phyloP scores from a whole-genome alignment of 1,140 invertebrate species.

The Drosophila melanogaster region DNA sequence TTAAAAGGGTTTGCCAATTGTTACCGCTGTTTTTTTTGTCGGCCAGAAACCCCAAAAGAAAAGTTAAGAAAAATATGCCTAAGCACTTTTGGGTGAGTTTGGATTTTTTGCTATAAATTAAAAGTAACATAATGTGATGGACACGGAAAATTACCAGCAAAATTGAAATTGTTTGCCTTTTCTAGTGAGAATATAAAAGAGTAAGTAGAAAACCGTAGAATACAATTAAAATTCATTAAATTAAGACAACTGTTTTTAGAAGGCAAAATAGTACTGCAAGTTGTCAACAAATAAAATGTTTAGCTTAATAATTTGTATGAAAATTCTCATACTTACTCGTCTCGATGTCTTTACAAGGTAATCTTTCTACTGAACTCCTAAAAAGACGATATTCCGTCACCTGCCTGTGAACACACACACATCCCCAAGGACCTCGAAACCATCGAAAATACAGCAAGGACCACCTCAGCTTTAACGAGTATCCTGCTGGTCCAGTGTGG shows the following conservation, averaged over 20 bases:
- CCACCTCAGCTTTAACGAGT: conserved; percentile 30
- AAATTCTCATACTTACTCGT: no score
- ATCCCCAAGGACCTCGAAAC: conserved; percentile 7
- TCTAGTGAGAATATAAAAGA: no score
- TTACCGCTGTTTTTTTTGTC: conserved; percentile 15
- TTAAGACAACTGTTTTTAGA: no score
- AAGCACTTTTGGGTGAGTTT: conserved; percentile 37
- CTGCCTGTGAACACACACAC: conserved; percentile 15
- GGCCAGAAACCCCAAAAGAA: conserved; percentile 9
- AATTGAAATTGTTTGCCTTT: no score
- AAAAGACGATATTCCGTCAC: not conserved
- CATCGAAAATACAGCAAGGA: not conserved
- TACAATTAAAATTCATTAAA: no score
- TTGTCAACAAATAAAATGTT: no score
- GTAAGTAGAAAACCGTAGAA: no score
- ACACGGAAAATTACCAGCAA: conserved; percentile 1
- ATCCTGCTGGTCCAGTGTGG: conserved; percentile 31
- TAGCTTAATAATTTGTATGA: no score
- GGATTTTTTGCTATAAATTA: conserved; percentile 28
- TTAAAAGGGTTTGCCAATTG: conserved; percentile 63
- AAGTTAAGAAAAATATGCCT: conserved; percentile 33
- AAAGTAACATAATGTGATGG: rapidly evolving
- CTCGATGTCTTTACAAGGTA: no score
- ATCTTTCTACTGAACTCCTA: no score
- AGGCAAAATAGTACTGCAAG: no score